phyloP scores from a whole-genome alignment of 2,797 vertebrate species.

The Pangasius krempfi region DNA sequence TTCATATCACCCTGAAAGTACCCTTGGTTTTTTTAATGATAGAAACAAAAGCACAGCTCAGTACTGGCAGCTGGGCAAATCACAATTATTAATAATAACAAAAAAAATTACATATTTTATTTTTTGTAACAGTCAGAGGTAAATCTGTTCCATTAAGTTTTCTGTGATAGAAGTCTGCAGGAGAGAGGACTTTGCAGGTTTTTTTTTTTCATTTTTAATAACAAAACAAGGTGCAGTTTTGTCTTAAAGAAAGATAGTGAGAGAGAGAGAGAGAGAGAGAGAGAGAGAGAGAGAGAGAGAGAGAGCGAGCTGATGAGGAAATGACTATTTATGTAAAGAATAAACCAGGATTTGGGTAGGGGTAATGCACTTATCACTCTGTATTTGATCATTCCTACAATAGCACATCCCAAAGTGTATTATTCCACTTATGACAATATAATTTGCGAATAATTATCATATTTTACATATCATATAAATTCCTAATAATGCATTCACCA shows the following conservation, averaged over 20 bases:
- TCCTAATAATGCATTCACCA: neutral
- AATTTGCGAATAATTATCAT: neutral
- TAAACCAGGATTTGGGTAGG: neutral
- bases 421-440: neutral
- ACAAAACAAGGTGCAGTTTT: too few species aligned
- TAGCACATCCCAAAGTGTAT: too few species aligned
- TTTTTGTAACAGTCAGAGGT: too few species aligned
- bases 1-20: neutral
- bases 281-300: neutral
- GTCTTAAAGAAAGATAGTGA: too few species aligned
- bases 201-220: too few species aligned
- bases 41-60: neutral
- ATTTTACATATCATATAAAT: neutral
- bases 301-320: too few species aligned
- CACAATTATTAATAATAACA: too few species aligned
- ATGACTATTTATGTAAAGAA: neutral
- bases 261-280: too few species aligned
- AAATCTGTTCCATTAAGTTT: too few species aligned
- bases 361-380: neutral
- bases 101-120: too few species aligned
- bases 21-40: neutral
- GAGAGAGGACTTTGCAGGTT: neutral
- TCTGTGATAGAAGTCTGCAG: too few species aligned
- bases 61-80: neutral
- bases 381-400: too few species aligned